phyloP scores from a whole-genome alignment of 2,888 invertebrate genomes.

The Stramonita haemastoma region DNA sequence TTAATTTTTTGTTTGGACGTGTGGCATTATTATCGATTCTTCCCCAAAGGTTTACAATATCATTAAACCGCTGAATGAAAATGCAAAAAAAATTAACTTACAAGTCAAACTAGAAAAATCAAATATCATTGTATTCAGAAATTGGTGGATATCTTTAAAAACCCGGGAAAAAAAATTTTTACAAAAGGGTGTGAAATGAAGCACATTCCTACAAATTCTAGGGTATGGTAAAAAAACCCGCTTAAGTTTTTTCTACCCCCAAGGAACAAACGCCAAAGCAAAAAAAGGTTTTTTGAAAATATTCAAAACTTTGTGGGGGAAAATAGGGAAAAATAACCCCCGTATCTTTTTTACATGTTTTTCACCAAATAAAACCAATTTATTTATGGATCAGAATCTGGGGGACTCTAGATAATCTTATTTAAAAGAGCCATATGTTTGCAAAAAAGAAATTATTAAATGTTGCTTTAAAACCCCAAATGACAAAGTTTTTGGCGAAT shows the following conservation, averaged over 20 bases:
- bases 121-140: conserved; percentile 22
- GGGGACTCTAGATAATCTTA: neutral
- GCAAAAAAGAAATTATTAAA: conserved; percentile 17
- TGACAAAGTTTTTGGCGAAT: neutral
- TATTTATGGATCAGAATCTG: conserved; percentile 24
- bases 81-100: neutral
- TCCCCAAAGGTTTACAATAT: neutral
- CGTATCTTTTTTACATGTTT: neutral
- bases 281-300: neutral
- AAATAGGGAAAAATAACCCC: neutral
- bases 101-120: neutral
- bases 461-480: neutral
- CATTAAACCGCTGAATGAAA: neutral
- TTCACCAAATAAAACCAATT: conserved; percentile 28
- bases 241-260: neutral
- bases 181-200: neutral
- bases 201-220: neutral
- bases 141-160: neutral
- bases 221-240: neutral
- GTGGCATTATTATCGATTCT: neutral
- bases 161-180: neutral
- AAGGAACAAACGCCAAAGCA: neutral
- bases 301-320: neutral
- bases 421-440: neutral
- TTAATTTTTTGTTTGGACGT: conserved; percentile 21